Conservation (phyloP, 1,140 invertebrate species). For the Diachasma alloeum region DNA sequence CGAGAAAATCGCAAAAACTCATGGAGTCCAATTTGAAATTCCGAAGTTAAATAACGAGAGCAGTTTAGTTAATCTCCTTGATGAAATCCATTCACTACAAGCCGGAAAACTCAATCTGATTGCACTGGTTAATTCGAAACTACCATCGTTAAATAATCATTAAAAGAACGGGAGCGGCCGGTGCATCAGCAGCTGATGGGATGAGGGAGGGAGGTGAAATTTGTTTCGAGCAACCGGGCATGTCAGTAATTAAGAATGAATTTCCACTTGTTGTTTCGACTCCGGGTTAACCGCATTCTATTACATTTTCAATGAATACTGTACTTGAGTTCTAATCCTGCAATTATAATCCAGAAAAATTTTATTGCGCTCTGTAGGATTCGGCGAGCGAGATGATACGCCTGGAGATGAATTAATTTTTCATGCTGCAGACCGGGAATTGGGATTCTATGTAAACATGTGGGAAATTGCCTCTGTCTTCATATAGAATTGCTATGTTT, state of each 20-base stretch:
- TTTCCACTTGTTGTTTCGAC: neutral
- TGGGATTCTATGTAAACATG: too few species aligned
- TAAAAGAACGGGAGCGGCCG: slow-evolving; percentile 35
- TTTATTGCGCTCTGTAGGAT: too few species aligned
- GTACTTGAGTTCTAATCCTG: too few species aligned
- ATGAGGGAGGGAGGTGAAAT: neutral
- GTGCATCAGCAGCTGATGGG: slow-evolving; percentile 20
- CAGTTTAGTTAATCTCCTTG: neutral
- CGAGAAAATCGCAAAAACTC: too few species aligned
- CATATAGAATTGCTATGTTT: too few species aligned
- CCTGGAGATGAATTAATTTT: too few species aligned
- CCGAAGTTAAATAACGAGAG: neutral
- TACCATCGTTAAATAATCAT: slow-evolving; percentile 47
- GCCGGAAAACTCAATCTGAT: neutral
- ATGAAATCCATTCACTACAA: neutral
- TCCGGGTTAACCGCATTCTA: neutral
- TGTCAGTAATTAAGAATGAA: neutral
- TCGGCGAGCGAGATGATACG: too few species aligned
- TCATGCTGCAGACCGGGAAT: too few species aligned
- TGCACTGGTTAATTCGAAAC: neutral
- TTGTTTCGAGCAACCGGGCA: neutral
- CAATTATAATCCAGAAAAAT: too few species aligned
- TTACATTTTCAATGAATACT: neutral
- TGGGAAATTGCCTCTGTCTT: too few species aligned
- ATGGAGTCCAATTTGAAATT: too few species aligned